phyloP scores from a whole-genome alignment of 2,888 invertebrate species.

The Apantesis nais region DNA sequence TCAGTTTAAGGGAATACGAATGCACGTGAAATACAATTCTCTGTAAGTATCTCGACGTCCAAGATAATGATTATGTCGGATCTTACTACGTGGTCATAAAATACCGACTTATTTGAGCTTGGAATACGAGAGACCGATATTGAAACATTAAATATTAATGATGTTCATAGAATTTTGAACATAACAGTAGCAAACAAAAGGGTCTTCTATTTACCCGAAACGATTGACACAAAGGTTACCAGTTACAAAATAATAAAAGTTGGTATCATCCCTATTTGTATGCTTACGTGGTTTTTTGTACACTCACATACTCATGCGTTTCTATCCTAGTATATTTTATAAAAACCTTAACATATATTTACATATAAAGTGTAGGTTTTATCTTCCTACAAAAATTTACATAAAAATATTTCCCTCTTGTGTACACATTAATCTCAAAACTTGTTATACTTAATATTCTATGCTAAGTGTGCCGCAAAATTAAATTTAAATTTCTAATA shows the following conservation, averaged over 20 bases:
- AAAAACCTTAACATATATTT: neutral
- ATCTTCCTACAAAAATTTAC: neutral
- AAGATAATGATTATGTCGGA: neutral
- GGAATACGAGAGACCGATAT: conserved; percentile 3
- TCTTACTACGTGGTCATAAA: neutral
- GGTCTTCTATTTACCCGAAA: neutral
- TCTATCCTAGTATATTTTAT: neutral
- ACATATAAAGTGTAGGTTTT: neutral
- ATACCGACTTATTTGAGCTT: too few species aligned
- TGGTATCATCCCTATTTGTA: neutral
- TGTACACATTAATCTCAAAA: neutral
- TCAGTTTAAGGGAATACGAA: neutral
- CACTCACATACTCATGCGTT: neutral
- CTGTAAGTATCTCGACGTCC: neutral
- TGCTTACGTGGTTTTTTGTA: neutral
- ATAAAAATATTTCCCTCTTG: neutral
- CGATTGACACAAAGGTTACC: conserved; percentile 1
- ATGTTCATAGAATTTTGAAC: conserved; percentile 9
- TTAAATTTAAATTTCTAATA: neutral
- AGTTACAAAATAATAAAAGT: conserved; percentile 5
- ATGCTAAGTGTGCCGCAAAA: neutral
- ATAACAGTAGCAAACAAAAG: conserved; percentile 1
- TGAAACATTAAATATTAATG: conserved; percentile 31
- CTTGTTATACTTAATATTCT: neutral
- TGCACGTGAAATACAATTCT: neutral